Evolutionary conservation across 2,797 vertebrate genomes (phyloP).

Genomic region (Ispidina picta): DNA sequence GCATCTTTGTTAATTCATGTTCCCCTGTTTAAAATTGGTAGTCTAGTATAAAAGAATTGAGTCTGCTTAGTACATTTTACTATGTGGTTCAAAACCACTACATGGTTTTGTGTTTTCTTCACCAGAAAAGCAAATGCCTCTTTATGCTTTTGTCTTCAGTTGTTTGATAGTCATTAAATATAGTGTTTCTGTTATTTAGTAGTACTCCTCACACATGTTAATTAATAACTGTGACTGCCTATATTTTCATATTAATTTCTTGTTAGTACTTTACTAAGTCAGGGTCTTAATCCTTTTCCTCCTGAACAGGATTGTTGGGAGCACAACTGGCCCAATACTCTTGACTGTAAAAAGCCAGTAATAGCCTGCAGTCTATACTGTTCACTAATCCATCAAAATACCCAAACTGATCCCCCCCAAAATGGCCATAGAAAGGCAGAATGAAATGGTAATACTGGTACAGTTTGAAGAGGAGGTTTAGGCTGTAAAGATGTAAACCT

Average conservation of each 20-base stretch:
- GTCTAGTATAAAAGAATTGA: background rate
- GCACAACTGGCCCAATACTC: background rate
- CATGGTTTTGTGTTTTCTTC: background rate
- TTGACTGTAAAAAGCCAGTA: background rate
- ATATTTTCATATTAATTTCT: background rate
- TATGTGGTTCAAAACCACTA: background rate
- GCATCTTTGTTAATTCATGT: background rate
- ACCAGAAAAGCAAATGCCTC: background rate
- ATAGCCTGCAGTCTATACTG: background rate
- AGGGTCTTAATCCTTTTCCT: background rate
- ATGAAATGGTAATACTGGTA: background rate
- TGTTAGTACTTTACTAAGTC: background rate
- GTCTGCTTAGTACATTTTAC: background rate
- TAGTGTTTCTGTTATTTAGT: accelerated
- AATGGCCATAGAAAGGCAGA: background rate
- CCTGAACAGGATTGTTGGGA: background rate
- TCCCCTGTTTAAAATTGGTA: background rate
- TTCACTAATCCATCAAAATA: background rate
- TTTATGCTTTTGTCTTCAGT: background rate
- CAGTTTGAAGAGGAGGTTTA: background rate
- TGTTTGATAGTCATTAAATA: background rate
- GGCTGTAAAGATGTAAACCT: background rate
- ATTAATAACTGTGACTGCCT: background rate
- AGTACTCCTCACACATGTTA: background rate
- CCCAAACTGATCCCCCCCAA: background rate